Evolutionary conservation across 2,888 invertebrate species (phyloP).

Genomic region (Drosophila nr. perissopoda): DNA sequence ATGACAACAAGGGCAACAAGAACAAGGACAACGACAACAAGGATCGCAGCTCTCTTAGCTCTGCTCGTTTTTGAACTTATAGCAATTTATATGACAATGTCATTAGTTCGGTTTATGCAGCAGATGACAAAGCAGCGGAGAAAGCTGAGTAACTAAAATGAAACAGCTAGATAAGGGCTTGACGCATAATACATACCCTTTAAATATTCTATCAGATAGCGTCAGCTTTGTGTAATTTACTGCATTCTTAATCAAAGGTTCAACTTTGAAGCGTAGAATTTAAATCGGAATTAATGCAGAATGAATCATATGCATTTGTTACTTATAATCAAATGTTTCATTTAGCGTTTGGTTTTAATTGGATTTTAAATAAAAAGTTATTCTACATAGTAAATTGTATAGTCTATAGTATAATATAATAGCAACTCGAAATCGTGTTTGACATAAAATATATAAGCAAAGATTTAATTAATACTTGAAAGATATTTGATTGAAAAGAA

Average conservation of each 20-base stretch:
- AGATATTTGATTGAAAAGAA: neutral
- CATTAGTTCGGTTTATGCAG: constrained; percentile 52
- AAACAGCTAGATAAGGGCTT: neutral
- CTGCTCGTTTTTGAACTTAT: constrained; percentile 42
- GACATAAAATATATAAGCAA: neutral
- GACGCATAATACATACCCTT: constrained; percentile 19
- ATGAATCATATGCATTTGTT: neutral
- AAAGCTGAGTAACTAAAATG: constrained; percentile 10
- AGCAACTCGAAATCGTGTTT: neutral
- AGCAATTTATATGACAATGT: constrained; percentile 65
- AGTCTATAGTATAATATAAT: neutral
- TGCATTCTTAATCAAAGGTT: neutral
- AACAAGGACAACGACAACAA: constrained; percentile 33
- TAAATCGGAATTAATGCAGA: neutral
- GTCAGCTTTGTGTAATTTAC: neutral
- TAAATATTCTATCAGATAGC: neutral
- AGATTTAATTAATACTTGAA: neutral
- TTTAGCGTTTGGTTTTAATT: neutral
- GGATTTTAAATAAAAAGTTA: neutral
- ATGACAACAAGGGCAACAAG: constrained; percentile 68
- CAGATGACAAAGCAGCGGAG: constrained; percentile 21
- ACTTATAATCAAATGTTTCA: neutral
- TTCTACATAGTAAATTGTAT: too few relatives aligned
- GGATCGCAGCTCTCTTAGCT: constrained; percentile 42
- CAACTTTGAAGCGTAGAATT: neutral